These are phyloP conservation scores for Eira barbara DNA, from an alignment of 2,113 vertebrate species.

Conservation along the genomic window DNA sequence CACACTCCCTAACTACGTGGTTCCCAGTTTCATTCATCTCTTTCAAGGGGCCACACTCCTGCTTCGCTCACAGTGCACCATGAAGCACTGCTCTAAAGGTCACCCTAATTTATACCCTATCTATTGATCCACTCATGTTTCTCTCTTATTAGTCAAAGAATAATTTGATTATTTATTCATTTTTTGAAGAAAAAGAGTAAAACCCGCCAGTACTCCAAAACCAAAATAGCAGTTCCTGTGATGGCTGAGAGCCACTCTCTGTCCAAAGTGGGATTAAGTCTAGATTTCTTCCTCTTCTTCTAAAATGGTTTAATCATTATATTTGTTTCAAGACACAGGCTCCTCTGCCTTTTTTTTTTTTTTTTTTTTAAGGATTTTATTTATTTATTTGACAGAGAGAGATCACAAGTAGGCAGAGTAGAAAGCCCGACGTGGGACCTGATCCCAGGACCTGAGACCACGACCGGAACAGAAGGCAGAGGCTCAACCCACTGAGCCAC, in stretches of 20 bases:
- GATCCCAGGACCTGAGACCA: too few species aligned
- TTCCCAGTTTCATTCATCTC: not conserved
- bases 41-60: not conserved
- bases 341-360: not conserved
- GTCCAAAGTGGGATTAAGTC: not conserved
- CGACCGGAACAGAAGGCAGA: too few species aligned
- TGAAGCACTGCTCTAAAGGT: not conserved
- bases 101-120: not conserved
- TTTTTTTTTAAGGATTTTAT: too few species aligned
- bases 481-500: too few species aligned
- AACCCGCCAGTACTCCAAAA: not conserved
- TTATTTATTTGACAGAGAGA: too few species aligned
- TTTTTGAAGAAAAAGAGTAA: not conserved
- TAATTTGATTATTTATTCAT: not conserved
- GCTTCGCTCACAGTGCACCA: not conserved
- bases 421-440: rapidly evolving
- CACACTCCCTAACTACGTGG: not conserved
- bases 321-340: not conserved
- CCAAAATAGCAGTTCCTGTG: not conserved
- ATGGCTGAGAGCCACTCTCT: too few species aligned
- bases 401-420: too few species aligned
- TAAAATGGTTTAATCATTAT: not conserved
- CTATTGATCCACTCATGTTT: not conserved
- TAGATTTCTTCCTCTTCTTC: not conserved
- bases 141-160: not conserved